These are phyloP conservation scores for Sturnus vulgaris DNA, from an alignment of 2,113 vertebrate species.

Conservation along the genomic window DNA sequence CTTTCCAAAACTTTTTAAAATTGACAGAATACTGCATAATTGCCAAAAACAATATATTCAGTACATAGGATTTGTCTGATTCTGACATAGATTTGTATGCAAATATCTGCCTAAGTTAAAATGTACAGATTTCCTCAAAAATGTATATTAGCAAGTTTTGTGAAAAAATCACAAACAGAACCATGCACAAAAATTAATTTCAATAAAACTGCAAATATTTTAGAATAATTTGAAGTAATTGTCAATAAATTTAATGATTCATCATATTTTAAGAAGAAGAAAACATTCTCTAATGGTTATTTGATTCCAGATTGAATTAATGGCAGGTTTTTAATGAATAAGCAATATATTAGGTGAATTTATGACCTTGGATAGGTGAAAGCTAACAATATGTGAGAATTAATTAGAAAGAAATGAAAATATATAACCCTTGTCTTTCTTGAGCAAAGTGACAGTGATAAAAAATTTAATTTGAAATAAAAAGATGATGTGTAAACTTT, in stretches of 20 bases:
- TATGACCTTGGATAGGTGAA: neutral
- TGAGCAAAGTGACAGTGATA: neutral
- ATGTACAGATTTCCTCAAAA: neutral
- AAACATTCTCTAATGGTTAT: neutral
- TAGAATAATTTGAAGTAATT: neutral
- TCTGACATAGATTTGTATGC: neutral
- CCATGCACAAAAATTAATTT: neutral
- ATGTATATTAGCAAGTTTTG: neutral
- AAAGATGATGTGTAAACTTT: neutral
- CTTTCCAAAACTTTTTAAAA: neutral
- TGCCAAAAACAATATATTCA: neutral
- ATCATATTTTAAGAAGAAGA: neutral
- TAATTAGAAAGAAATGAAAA: neutral
- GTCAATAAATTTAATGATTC: neutral
- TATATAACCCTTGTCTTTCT: neutral
- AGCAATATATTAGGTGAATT: neutral
- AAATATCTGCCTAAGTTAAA: neutral
- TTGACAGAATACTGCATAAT: neutral
- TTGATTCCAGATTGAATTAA: neutral
- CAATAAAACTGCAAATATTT: neutral
- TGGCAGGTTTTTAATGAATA: neutral
- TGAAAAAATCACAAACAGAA: neutral
- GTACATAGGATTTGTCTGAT: neutral
- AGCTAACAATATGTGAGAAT: neutral
- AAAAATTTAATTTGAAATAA: neutral